These are phyloP conservation scores for Meteorus colon DNA, from an alignment of 2,888 invertebrate genomes.

Conservation along the genomic window DNA sequence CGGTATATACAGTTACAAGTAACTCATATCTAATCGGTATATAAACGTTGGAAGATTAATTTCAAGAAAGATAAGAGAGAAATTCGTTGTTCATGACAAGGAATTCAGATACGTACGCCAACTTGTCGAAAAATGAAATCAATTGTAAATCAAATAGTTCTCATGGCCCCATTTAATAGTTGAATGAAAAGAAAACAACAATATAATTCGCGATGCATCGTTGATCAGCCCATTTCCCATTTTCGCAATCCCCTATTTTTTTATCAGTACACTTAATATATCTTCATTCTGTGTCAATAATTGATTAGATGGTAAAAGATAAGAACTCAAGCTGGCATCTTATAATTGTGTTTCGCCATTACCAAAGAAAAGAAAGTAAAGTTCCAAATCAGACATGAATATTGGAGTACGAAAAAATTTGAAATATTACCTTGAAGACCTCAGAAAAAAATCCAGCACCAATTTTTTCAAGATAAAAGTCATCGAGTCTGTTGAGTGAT, in stretches of 20 bases:
- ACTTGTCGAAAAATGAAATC: neutral
- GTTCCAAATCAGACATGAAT: neutral
- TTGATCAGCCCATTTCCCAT: neutral
- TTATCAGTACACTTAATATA: neutral
- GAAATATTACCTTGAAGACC: conserved; percentile 91
- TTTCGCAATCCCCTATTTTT: neutral
- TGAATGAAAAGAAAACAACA: neutral
- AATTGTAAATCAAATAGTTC: neutral
- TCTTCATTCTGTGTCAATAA: neutral
- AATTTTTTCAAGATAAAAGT: conserved; percentile 94
- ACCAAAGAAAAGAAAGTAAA: neutral
- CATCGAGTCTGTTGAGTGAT: conserved; percentile 92
- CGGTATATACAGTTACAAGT: neutral
- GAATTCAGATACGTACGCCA: neutral
- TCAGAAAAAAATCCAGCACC: conserved; percentile 98
- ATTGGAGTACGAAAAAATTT: neutral
- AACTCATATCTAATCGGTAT: conserved; percentile 14
- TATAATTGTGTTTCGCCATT: neutral
- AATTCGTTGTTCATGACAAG: conserved; percentile 1
- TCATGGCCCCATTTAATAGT: neutral
- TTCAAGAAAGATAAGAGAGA: neutral
- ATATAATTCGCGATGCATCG: neutral
- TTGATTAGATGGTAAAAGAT: conserved; percentile 18
- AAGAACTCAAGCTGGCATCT: neutral
- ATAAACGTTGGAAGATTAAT: neutral